Evolutionary conservation across 1,140 invertebrate species (phyloP), one percentile per base, ranked within the genome.

Genomic region (Diorhabda sublineata): DNA sequence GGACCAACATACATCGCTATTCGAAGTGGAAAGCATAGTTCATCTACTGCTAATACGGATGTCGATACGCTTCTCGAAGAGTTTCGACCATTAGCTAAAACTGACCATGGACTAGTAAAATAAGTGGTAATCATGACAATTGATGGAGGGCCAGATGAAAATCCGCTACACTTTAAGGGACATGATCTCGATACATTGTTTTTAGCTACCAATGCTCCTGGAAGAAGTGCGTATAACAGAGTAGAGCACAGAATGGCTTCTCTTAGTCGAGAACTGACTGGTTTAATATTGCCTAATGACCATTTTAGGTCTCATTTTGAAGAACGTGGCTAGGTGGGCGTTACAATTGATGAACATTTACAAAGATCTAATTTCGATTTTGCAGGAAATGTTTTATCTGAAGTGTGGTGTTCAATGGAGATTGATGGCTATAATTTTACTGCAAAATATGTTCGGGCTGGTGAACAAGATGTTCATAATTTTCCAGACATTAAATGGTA

Each of bases 271-370:
- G 66, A 61, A 61, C 58, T 67, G 42, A 4, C 61, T 63, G 60
- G 42, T 4, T 5, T 45, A 44, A 47, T 69, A 43, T 44, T 66
- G 11, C n/a, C 45, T 4, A 62, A 66, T 52, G 63, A 69, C 9
- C 44, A 58, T 69, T 69, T 63, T 61, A 61, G 61, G 9, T 45
- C 47, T 11, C 61, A 58, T 63, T 43, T 69, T 2, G 56, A 69
- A 26, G 26, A 26, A 26, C 26, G 26, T 26, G 26, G n/a, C n/a
- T n/a, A n/a, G n/a, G n/a, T n/a, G n/a, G n/a, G 26, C 26, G 1
- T 26, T 26, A 26, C 26, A 68, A 77, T 80, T 69, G 75, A 83
- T 78, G 66, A 71, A 72, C 58, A 75, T 63, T 73, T 78, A 70
- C 77, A 79, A 76, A 71, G 9, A 63, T 47, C 52, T 57, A 70